Evolutionary conservation across 1,140 invertebrate genomes (phyloP), one percentile per base, ranked within the genome.

Genomic region (Galleria mellonella): DNA sequence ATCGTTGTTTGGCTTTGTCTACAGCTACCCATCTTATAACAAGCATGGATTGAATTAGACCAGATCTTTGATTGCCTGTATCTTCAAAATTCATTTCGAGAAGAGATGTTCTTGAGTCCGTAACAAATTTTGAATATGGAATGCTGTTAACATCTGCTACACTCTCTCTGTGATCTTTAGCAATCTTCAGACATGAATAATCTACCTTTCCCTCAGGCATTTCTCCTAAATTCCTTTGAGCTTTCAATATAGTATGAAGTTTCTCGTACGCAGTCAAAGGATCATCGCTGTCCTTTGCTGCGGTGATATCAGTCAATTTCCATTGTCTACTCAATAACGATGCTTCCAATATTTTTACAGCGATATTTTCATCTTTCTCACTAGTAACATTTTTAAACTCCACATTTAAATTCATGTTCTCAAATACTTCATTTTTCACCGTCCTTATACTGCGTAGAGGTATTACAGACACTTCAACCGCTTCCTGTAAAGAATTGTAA

Each of bases 11-110:
- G 1, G 71, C 64, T 35, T 71, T 72, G 43, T 77, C 70, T 39
- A 84, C 62, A 4, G 84, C 87, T 51, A 82, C 87, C 89, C 89
- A 90, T 60, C 88, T 72, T 9, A 89, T 64, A 9, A 89, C 65
- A 47, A 90, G 72, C 57, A 86, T 87, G 0, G 84, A 86, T 42
- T 77, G 69, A 47, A 87, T 84, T 4, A 79, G 62, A 9, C 72
- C 77, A 32, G 54, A 43, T 17, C 32, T 62, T n/a, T 55, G 61
- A 6, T 53, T 48, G 9, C 59, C 39, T 14, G 37, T 31, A 6
- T 54, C 63, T 27, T 53, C 40, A 8, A 17, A 30, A 3, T 28
- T 46, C 0, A 45, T 5, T 30, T 74, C 73, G 0, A 55, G 23
- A 4, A 71, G 55, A 4, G 72, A 69, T 0, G 72, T 69, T 11